Evolutionary conservation across 2,888 invertebrate species (phyloP).

Genomic region (Platypus cylindrus): DNA sequence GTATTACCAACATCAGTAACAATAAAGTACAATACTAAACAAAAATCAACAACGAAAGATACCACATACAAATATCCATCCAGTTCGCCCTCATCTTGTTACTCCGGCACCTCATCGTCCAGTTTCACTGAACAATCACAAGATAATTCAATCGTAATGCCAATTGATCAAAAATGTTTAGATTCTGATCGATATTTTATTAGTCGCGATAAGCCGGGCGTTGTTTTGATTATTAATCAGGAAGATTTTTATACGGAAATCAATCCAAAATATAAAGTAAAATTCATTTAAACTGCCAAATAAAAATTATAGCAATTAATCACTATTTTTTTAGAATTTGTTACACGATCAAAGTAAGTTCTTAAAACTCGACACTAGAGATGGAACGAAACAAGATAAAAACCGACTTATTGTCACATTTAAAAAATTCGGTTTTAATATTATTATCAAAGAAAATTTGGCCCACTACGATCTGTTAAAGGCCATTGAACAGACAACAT

Average conservation of each 20-base stretch:
- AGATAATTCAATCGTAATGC: constrained; percentile 2
- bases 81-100: no score
- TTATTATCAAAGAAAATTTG: constrained; percentile 25
- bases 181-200: constrained; percentile 6
- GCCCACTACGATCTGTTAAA: constrained; percentile 24
- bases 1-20: background rate
- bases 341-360: constrained; percentile 14
- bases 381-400: constrained; percentile 32
- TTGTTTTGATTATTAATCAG: constrained; percentile 36
- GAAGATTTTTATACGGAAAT: constrained; percentile 27
- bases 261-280: constrained; percentile 12
- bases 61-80: constrained; percentile 6
- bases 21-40: no score
- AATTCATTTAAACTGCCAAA: no score
- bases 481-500: constrained; percentile 21
- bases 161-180: background rate
- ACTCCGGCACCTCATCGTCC: constrained; percentile 1
- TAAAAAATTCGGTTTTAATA: constrained; percentile 29
- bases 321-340: constrained; percentile 21
- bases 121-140: constrained; percentile 4
- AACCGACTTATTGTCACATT: constrained; percentile 29
- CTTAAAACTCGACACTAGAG: constrained; percentile 25
- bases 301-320: background rate
- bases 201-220: constrained; percentile 26
- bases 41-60: constrained; percentile 7